Percentiles rank a stretch among this genome's conserved stretches.
Conservation (phyloP, 2,797 vertebrate genomes). For the Hydrophis major region DNA sequence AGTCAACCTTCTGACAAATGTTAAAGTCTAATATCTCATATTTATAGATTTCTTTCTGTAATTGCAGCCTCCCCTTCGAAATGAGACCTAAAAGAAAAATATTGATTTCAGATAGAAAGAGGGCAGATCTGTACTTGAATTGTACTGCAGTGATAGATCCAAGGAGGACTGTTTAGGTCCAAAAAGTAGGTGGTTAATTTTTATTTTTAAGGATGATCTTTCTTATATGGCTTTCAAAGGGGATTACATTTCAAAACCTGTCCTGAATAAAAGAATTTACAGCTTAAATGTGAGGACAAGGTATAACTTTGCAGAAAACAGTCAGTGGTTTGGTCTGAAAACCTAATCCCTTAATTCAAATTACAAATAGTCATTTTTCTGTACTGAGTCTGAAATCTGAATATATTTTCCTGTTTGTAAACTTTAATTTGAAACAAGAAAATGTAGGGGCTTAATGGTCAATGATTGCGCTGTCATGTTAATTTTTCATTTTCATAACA, state of each 20-base stretch:
- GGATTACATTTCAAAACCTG: neutral
- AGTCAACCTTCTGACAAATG: constrained; percentile 31
- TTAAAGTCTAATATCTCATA: constrained; percentile 39
- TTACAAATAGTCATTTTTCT: neutral
- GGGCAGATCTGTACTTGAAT: constrained; percentile 41
- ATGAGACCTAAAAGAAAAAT: constrained; percentile 41
- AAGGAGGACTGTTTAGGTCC: constrained; percentile 14
- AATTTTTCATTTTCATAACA: neutral
- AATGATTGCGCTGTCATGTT: neutral
- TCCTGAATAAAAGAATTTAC: neutral
- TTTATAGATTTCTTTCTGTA: constrained; percentile 34
- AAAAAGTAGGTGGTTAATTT: constrained; percentile 37
- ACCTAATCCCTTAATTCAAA: neutral
- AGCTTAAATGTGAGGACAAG: neutral
- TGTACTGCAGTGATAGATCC: constrained; percentile 41
- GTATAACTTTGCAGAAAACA: neutral
- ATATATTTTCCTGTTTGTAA: neutral
- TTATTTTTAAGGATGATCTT: constrained; percentile 1
- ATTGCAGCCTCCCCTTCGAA: constrained; percentile 24
- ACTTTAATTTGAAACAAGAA: neutral
- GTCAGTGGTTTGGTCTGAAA: neutral
- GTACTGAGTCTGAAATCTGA: neutral
- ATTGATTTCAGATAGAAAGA: constrained; percentile 53
- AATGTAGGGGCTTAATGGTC: neutral
- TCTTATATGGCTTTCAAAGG: constrained; percentile 21